Conservation (phyloP, 2,888 invertebrate species). For the Ceraclea dissimilis region DNA sequence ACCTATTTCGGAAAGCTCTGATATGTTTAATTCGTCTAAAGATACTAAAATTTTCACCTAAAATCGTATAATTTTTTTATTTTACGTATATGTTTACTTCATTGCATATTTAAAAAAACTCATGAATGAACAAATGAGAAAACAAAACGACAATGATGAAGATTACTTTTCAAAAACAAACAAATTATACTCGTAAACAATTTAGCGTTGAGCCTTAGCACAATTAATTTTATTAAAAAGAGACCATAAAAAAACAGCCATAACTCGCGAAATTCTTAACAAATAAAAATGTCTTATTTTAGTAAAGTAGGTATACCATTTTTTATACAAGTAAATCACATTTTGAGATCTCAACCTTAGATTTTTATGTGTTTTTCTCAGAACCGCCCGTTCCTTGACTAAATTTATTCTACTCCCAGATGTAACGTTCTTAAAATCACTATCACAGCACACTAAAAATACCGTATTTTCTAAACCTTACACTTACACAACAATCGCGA, state of each 20-base stretch:
- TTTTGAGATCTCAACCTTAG: background rate
- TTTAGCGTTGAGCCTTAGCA: no score
- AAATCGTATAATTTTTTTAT: no score
- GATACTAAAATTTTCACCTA: background rate
- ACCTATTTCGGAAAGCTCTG: background rate
- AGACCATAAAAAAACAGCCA: background rate
- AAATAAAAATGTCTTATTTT: background rate
- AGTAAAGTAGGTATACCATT: background rate
- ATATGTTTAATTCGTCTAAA: background rate
- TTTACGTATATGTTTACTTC: background rate
- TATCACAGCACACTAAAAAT: background rate
- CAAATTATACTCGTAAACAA: no score
- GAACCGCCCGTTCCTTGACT: background rate
- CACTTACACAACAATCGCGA: background rate
- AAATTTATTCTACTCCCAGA: background rate
- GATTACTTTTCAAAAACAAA: no score
- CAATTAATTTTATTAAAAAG: background rate
- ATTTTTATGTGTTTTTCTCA: background rate
- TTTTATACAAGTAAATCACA: background rate
- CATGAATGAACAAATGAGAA: no score
- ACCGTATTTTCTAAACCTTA: background rate
- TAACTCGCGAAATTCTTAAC: no score
- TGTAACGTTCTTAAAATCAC: background rate
- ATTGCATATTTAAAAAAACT: background rate
- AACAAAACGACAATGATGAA: no score